Conservation (phyloP, 2,797 vertebrate genomes). For the Enteromius argenteus region DNA sequence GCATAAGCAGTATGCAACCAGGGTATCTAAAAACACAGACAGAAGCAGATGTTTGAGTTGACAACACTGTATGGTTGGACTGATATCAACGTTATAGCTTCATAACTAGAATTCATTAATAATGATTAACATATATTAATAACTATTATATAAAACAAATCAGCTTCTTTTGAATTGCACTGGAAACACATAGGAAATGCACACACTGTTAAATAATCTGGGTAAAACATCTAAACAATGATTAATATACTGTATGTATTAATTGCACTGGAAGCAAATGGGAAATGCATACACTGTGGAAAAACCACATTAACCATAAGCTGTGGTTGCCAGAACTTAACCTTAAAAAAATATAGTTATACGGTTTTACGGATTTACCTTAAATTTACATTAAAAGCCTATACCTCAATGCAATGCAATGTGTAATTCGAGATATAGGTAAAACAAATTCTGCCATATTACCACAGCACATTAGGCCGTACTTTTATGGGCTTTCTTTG, state of each 20-base stretch:
- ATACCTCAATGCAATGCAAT: background rate
- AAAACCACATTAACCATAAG: background rate
- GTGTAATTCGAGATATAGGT: background rate
- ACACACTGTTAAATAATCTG: background rate
- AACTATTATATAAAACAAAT: background rate
- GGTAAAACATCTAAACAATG: no score
- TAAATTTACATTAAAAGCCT: background rate
- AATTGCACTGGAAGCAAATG: no score
- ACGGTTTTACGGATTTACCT: background rate
- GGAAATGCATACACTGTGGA: background rate
- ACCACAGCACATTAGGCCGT: background rate
- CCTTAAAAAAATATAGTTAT: background rate
- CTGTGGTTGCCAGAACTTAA: background rate
- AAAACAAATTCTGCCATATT: background rate
- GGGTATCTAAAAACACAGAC: slow-evolving; percentile 56
- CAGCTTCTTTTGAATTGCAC: background rate
- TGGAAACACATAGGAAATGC: background rate
- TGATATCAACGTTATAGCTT: background rate
- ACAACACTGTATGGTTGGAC: no score
- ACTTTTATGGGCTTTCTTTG: background rate
- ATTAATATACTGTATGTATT: no score
- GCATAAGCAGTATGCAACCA: slow-evolving; percentile 67
- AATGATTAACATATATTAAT: background rate
- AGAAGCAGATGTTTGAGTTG: background rate
- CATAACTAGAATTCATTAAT: background rate